phyloP scores from a whole-genome alignment of 2,797 vertebrate genomes.

The Xyrichtys novacula region DNA sequence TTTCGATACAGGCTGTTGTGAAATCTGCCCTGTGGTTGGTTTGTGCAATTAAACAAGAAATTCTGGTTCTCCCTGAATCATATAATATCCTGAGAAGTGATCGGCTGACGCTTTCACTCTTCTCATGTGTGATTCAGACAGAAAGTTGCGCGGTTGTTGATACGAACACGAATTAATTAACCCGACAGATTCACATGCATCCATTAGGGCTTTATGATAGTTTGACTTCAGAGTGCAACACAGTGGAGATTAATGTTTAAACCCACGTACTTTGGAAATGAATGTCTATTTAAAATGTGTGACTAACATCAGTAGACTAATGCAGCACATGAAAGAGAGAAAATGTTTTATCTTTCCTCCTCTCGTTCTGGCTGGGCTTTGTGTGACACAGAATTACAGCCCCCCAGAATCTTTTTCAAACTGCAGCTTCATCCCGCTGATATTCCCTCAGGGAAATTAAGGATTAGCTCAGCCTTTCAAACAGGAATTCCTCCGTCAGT shows the following conservation, averaged over 20 bases:
- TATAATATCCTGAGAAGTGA: not conserved
- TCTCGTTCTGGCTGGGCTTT: conserved; percentile 56
- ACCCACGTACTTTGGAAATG: conserved; percentile 28
- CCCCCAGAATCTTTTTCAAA: conserved; percentile 75
- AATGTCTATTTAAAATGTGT: conserved; percentile 21
- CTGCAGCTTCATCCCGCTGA: conserved; percentile 70
- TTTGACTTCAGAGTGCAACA: conserved; percentile 7
- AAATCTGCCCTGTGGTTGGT: not conserved
- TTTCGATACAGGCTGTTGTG: not conserved
- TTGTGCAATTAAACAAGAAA: not conserved
- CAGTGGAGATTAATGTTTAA: conserved; percentile 20
- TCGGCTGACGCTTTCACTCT: not conserved
- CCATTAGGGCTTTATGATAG: conserved; percentile 8
- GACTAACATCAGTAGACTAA: conserved; percentile 47
- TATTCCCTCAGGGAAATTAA: conserved; percentile 85
- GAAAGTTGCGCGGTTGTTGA: too few species aligned
- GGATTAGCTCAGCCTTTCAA: conserved; percentile 83
- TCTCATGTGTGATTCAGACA: not conserved
- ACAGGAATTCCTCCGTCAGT: conserved; percentile 74
- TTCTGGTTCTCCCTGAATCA: not conserved
- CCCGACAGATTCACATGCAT: too few species aligned
- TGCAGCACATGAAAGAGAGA: conserved; percentile 32
- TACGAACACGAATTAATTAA: too few species aligned
- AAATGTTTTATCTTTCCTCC: conserved; percentile 47
- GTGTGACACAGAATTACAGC: conserved; percentile 64